Evolutionary conservation across 2,113 vertebrate genomes (phyloP).

Genomic region (Chascanopsetta lugubris): DNA sequence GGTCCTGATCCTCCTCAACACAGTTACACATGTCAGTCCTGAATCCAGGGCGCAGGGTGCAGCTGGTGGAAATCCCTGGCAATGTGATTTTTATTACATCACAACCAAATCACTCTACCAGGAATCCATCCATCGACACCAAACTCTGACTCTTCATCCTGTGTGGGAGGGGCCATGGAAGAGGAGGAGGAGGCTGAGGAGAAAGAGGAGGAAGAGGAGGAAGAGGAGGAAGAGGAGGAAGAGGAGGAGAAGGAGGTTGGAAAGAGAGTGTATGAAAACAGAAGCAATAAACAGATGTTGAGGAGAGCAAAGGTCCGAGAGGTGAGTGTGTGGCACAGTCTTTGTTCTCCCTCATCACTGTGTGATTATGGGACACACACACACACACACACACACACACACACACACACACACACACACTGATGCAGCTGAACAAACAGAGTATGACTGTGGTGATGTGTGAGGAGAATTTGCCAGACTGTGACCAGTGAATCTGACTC

Average conservation of each 20-base stretch:
- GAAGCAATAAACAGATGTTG: constrained; percentile 28
- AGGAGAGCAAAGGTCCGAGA: constrained; percentile 30
- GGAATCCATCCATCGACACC: constrained; percentile 86
- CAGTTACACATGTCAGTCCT: too few species aligned
- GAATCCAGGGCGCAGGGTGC: constrained; percentile 27
- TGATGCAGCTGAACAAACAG: constrained; percentile 74
- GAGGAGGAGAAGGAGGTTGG: neutral
- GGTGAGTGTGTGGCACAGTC: constrained; percentile 40
- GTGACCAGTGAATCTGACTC: neutral
- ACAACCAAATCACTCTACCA: constrained; percentile 89
- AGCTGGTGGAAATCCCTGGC: constrained; percentile 89
- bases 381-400: constrained; percentile 49
- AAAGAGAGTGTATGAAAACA: constrained; percentile 22
- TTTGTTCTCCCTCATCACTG: constrained; percentile 66
- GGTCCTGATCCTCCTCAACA: too few species aligned
- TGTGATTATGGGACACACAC: constrained; percentile 63
- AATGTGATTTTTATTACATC: constrained; percentile 88
- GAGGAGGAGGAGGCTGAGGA: constrained; percentile 10
- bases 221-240: neutral
- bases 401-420: constrained; percentile 27
- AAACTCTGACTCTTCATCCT: constrained; percentile 33
- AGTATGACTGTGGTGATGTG: constrained; percentile 7
- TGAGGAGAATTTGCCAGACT: constrained; percentile 4
- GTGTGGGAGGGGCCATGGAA: constrained; percentile 17
- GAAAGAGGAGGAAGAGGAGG: neutral